Evolutionary conservation across 2,113 vertebrate genomes (phyloP).

Genomic region (Gymnogyps californianus): DNA sequence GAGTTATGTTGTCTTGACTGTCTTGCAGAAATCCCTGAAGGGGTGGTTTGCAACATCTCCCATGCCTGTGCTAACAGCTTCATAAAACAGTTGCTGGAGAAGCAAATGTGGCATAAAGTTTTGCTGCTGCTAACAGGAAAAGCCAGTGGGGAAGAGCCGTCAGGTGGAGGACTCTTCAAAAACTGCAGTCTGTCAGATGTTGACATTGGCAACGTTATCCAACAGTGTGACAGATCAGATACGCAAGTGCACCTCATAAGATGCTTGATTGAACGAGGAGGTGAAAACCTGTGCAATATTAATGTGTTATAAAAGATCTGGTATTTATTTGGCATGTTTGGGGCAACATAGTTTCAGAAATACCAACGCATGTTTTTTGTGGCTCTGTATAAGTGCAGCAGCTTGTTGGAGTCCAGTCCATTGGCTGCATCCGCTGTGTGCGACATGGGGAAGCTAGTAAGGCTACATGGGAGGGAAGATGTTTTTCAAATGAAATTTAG

Average conservation of each 20-base stretch:
- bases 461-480: not conserved
- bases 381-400: not conserved
- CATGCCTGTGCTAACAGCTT: slow-evolving; percentile 59
- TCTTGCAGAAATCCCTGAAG: slow-evolving; percentile 69
- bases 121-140: slow-evolving; percentile 73
- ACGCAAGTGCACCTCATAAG: slow-evolving; percentile 56
- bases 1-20: not conserved
- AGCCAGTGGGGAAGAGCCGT: slow-evolving; percentile 2
- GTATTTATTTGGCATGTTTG: not conserved
- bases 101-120: slow-evolving; percentile 71
- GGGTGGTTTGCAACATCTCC: slow-evolving; percentile 65
- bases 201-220: slow-evolving; percentile 66
- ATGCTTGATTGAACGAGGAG: slow-evolving; percentile 72
- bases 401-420: not conserved
- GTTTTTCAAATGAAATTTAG: not conserved
- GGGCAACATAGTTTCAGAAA: not conserved
- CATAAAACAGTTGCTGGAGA: slow-evolving; percentile 70
- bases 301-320: not conserved
- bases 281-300: slow-evolving; percentile 41
- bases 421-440: not conserved
- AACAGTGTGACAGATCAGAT: slow-evolving; percentile 29
- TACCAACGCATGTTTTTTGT: not conserved
- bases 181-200: slow-evolving; percentile 65
- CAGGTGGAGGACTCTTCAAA: slow-evolving; percentile 47
- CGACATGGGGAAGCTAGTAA: not conserved